Evolutionary conservation across 2,888 invertebrate genomes (phyloP).

Genomic region (Pachycephus smyrnensis): DNA sequence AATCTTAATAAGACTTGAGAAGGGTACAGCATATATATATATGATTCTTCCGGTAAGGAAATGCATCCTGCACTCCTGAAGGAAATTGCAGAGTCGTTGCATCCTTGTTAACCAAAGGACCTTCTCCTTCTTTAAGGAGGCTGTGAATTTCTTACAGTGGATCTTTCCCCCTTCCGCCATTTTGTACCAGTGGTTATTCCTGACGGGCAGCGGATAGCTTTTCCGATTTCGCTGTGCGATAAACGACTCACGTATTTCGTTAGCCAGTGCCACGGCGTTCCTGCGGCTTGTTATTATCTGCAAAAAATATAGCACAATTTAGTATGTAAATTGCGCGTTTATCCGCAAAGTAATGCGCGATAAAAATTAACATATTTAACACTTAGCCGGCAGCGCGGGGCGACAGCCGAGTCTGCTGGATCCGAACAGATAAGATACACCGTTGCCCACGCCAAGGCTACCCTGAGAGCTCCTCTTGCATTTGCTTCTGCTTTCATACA

Average conservation of each 20-base stretch:
- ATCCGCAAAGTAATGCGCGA: conserved; percentile 38
- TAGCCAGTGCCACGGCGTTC: background rate
- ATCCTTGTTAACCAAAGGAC: background rate
- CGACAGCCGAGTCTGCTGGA: conserved; percentile 30
- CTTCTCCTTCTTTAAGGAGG: background rate
- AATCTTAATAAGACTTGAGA: background rate
- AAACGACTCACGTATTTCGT: background rate
- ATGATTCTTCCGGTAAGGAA: background rate
- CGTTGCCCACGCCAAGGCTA: conserved; percentile 1
- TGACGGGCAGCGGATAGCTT: background rate
- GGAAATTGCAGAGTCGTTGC: background rate
- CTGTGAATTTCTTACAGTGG: background rate
- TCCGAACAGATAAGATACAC: conserved; percentile 32
- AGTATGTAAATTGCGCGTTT: conserved; percentile 42
- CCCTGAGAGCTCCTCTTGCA: background rate
- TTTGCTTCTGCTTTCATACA: background rate
- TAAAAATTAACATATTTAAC: conserved; percentile 45
- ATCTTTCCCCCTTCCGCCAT: background rate
- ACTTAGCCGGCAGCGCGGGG: conserved; percentile 29
- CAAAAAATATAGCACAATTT: conserved; percentile 34
- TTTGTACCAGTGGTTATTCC: background rate
- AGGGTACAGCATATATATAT: background rate
- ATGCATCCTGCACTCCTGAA: background rate
- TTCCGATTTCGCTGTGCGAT: background rate
- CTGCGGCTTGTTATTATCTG: conserved; percentile 3